Percentiles rank a stretch among this genome's conserved stretches.
phyloP scores from a whole-genome alignment of 2,113 vertebrate genomes.

The Cercocebus atys region DNA sequence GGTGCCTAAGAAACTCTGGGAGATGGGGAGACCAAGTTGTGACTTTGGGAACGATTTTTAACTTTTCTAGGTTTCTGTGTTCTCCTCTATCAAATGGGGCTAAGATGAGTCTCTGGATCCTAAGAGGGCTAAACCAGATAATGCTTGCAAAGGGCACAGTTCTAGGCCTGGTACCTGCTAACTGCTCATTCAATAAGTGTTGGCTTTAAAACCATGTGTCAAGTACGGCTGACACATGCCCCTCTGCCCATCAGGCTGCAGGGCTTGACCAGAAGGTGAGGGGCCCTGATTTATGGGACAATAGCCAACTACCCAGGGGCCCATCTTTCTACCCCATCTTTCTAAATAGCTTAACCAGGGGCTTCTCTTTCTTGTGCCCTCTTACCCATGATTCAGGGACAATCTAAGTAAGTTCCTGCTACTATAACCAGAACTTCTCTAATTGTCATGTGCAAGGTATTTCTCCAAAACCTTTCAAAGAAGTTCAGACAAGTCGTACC shows the following conservation, averaged over 20 bases:
- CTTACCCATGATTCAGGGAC: neutral
- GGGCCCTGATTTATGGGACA: neutral
- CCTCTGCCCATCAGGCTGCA: neutral
- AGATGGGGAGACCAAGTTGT: neutral
- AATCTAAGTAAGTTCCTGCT: conserved; percentile 11
- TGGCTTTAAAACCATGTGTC: neutral
- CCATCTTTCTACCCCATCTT: neutral
- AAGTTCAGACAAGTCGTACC: neutral
- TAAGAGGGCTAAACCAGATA: neutral
- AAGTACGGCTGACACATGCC: neutral
- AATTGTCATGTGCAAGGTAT: neutral
- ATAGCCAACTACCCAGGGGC: neutral
- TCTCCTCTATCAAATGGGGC: neutral
- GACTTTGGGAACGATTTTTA: neutral
- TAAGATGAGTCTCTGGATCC: neutral
- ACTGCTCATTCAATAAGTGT: neutral
- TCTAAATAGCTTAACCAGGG: neutral
- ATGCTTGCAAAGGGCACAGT: neutral
- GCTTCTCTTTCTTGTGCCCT: neutral
- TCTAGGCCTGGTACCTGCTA: neutral
- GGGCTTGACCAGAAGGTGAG: no score
- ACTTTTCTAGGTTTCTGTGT: neutral
- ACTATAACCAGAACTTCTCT: neutral
- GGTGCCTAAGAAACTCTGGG: neutral
- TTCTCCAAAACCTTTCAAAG: conserved; percentile 55